Evolutionary conservation across 2,113 vertebrate genomes (phyloP), one percentile per base, ranked within the genome.

Genomic region (Syngnathus scovelli): DNA sequence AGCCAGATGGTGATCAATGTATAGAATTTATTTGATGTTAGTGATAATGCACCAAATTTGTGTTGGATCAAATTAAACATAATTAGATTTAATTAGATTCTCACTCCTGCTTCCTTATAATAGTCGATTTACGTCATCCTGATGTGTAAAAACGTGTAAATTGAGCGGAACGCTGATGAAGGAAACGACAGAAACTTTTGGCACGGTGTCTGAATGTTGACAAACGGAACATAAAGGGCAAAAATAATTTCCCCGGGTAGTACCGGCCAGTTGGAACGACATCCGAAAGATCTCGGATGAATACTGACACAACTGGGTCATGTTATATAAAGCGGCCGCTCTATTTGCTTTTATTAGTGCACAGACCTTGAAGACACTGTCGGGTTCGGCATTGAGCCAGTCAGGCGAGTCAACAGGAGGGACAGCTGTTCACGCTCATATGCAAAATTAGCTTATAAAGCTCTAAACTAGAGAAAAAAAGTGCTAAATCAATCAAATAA

Each of bases 291-390:
- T 44, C 39, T 23, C 11, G 39, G 39, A 62, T 62, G 60, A 43
- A 43, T 43, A 43, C 8, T 43, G 60, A 62, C 60, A 62, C 38
- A 62, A 62, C 10, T 62, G 60, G 60, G 60, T 62, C 60, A 41
- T 2, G n/a, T 61, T 61, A 23, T 39, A 61, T 61, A 39, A 38
- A 61, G 59, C 59, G 6, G 59, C 9, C 37, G 59, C 38, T 61
- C 59, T 41, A 39, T 38, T 61, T 61, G 60, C 60, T 61, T 61
- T 41, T 61, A 61, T 61, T 61, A 44, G 60, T 43, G 39, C n/a
- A 6, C 11, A 44, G 39, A 62, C 60, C 60, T 62, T 23, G 60
- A 62, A 62, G 39, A 62, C 39, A 13, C 6, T 3, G 60, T 43
- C 44, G 13, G 3, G 11, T 62, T 62, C 21, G 23, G n/a, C 10